Evolutionary conservation across 2,113 vertebrate species (phyloP), one percentile per base, ranked within the genome.

Genomic region (Psammodynastes pulverulentus): DNA sequence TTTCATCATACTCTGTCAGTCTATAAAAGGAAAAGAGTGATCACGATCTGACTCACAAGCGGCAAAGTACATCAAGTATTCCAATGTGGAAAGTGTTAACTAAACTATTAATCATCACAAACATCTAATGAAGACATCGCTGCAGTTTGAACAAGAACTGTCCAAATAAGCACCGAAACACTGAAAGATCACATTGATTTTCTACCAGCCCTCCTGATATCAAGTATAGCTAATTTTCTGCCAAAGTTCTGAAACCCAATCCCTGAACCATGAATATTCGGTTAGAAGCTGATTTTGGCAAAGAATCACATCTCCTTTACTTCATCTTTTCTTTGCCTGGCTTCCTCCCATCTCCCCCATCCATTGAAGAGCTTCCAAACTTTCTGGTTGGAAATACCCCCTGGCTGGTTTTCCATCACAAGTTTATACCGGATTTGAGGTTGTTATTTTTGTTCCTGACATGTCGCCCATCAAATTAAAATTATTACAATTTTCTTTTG

Each of bases 341-440:
- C 92, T 67, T 93, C 86, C 8, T 91, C 85, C 62, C 87, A 86
- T 93, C 86, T 93, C 89, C 89, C 94, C 93, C 93, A 92, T 93
- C 89, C 93, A 93, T 93, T 96, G 96, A 93, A 79, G 3, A 4
- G n/a, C 43, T 45, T 97, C 97, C 97, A 96, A 95, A 94, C 93
- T 95, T 97, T 95, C 96, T 92, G 93, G 95, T 95, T 95, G 96
- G 97, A 97, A 97, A 97, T 95, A 96, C 96, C 96, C 96, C 95
- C 34, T 86, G 45, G 97, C 95, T 93, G 92, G 89, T 96, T 97
- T 97, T 95, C 96, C 97, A 92, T 84, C 29, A 93, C 90, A 94
- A 93, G 94, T 96, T 93, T 95, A 94, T 93, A 94, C 95, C 45
- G 87, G 94, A 95, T 96, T 96, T 94, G 93, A 97, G 94, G 94